A percentile compares a stretch with the other conserved stretches of the same genome.
phyloP scores from a whole-genome alignment of 2,113 vertebrate species.

The Mastomys natalensis region DNA sequence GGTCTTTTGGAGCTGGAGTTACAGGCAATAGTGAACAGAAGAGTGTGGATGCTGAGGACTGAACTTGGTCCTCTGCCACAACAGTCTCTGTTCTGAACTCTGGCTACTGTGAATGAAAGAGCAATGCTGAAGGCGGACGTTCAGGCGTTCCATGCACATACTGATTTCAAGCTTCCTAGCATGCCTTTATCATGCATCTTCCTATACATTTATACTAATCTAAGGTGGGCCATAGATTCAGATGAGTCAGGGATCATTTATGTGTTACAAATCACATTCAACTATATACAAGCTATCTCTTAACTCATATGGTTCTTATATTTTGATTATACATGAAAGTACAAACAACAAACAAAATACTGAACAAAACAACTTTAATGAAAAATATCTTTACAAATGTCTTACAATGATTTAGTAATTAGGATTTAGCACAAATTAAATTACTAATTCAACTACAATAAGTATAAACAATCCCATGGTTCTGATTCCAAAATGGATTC shows the following conservation, averaged over 20 bases:
- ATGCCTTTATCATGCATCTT: neutral
- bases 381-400: neutral
- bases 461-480: neutral
- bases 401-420: conserved; percentile 30
- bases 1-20: neutral
- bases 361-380: too few relatives aligned
- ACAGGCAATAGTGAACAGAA: neutral
- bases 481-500: neutral
- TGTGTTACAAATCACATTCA: neutral
- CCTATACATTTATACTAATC: neutral
- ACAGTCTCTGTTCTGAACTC: neutral
- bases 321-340: neutral
- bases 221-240: too few relatives aligned
- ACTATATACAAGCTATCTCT: neutral
- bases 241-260: neutral
- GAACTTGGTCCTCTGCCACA: neutral
- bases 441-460: neutral
- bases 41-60: neutral
- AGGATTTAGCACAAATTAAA: neutral
- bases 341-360: neutral
- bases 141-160: neutral
- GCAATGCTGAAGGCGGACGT: too few relatives aligned
- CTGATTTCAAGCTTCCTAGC: neutral
- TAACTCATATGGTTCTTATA: neutral
- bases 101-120: neutral